A percentile compares a stretch with the other conserved stretches of the same genome.
Evolutionary conservation across 2,888 invertebrate species (phyloP).

Genomic region (Drosophila prostipennis): DNA sequence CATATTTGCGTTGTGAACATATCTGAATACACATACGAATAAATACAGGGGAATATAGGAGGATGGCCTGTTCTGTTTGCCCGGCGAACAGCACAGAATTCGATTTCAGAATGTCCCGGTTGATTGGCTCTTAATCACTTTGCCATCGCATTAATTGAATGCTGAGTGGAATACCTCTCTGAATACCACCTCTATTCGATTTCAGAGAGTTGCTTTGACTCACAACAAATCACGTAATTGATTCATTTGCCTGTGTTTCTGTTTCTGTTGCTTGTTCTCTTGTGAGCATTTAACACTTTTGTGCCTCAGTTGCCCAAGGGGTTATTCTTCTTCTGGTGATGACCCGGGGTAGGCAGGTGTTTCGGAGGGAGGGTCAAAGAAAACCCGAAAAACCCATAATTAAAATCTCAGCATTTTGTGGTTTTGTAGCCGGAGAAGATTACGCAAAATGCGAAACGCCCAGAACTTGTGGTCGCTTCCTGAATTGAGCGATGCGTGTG

Average conservation of each 20-base stretch:
- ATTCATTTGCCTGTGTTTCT: slow-evolving; percentile 34
- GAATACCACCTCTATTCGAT: slow-evolving; percentile 15
- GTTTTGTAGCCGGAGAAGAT: slow-evolving; percentile 59
- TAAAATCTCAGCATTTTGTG: slow-evolving; percentile 73
- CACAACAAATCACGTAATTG: slow-evolving; percentile 40
- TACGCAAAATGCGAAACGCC: slow-evolving; percentile 73
- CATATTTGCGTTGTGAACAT: slow-evolving; percentile 27
- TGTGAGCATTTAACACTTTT: slow-evolving; percentile 35
- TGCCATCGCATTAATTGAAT: slow-evolving; percentile 33
- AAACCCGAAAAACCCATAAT: slow-evolving; percentile 63
- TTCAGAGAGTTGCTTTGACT: slow-evolving; percentile 4
- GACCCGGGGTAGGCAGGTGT: background rate
- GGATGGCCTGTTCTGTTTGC: slow-evolving; percentile 8
- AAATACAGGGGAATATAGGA: background rate
- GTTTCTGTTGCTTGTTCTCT: background rate
- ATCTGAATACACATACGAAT: background rate
- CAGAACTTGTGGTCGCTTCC: slow-evolving; percentile 47
- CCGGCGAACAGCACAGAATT: slow-evolving; percentile 11
- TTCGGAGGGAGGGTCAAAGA: background rate
- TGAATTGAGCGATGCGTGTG: slow-evolving; percentile 34
- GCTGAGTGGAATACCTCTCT: slow-evolving; percentile 19
- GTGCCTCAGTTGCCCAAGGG: slow-evolving; percentile 31
- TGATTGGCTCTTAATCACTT: slow-evolving; percentile 39
- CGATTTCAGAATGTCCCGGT: slow-evolving; percentile 29
- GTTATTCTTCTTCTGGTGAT: background rate